Percentiles rank a stretch among this genome's conserved stretches.
These are phyloP conservation scores for Troides oblongomaculatus DNA, from an alignment of 2,888 invertebrate species.

Conservation along the genomic window DNA sequence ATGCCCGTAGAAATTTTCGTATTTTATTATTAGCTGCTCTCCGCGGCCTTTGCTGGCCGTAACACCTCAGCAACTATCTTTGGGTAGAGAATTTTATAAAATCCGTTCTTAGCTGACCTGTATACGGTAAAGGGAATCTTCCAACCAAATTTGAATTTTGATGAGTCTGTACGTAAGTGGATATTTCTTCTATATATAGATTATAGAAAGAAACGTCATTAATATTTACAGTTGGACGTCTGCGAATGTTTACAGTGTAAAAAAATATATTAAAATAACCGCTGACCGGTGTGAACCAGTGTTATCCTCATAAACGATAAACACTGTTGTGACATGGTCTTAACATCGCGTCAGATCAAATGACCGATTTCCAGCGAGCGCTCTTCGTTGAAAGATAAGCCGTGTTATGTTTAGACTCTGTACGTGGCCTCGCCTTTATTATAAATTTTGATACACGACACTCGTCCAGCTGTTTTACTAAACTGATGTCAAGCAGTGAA, in stretches of 20 bases:
- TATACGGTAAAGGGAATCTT: too few relatives aligned
- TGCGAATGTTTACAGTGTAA: not conserved
- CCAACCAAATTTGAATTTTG: too few relatives aligned
- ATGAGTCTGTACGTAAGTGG: too few relatives aligned
- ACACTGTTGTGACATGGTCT: constrained; percentile 32
- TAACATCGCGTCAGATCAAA: constrained; percentile 46
- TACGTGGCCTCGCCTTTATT: constrained; percentile 53
- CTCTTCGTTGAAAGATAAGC: constrained; percentile 51
- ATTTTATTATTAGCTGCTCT: too few relatives aligned
- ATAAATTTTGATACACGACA: constrained; percentile 56
- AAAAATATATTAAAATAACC: constrained; percentile 10
- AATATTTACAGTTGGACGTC: not conserved
- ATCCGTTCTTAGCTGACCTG: too few relatives aligned
- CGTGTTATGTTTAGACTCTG: constrained; percentile 52
- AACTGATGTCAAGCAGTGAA: constrained; percentile 26
- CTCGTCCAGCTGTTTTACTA: constrained; percentile 43
- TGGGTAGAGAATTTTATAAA: too few relatives aligned
- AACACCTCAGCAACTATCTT: too few relatives aligned
- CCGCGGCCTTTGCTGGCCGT: too few relatives aligned
- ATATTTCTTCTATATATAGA: too few relatives aligned
- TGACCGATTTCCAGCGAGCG: constrained; percentile 60
- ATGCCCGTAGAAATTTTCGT: too few relatives aligned
- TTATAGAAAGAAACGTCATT: not conserved
- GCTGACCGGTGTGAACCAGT: constrained; percentile 21
- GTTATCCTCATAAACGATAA: constrained; percentile 25